Conservation (phyloP, 2,888 invertebrate genomes). For the Aethes cnicana region DNA sequence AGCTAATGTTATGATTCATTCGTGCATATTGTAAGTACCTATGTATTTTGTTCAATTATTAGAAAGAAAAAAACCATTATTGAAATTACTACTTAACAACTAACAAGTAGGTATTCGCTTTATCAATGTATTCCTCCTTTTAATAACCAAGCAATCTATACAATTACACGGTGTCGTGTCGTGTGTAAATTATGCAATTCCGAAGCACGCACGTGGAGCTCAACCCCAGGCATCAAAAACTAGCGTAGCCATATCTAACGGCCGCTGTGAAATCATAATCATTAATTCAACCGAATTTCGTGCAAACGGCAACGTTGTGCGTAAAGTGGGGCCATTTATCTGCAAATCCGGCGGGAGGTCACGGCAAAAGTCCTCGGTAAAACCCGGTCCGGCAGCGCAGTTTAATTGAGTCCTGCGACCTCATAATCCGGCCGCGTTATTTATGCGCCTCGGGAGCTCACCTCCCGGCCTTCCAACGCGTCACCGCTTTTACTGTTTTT, state of each 20-base stretch:
- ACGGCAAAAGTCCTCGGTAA: conserved; percentile 77
- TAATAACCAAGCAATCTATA: too few relatives aligned
- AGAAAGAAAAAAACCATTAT: too few relatives aligned
- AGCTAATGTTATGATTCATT: too few relatives aligned
- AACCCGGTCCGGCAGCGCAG: conserved; percentile 76
- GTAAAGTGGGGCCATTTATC: conserved; percentile 75
- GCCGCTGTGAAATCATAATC: conserved; percentile 53
- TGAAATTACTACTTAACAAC: too few relatives aligned
- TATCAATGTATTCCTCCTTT: too few relatives aligned
- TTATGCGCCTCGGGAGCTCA: conserved; percentile 70
- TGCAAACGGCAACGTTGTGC: conserved; percentile 54
- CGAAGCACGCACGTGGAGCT: background rate
- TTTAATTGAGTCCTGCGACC: conserved; percentile 82
- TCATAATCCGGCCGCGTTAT: conserved; percentile 80
- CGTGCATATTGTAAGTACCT: too few relatives aligned
- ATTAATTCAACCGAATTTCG: conserved; percentile 56
- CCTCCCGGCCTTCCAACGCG: conserved; percentile 33
- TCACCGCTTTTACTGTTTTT: conserved; percentile 62
- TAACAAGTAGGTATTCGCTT: too few relatives aligned
- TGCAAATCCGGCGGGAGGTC: conserved; percentile 75
- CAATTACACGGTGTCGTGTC: too few relatives aligned
- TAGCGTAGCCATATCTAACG: conserved; percentile 15
- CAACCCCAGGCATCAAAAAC: conserved; percentile 7
- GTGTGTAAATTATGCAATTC: too few relatives aligned
- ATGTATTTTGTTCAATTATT: too few relatives aligned